These are phyloP conservation scores for Heterohyrax brucei DNA, from an alignment of 2,797 vertebrate species.

Conservation along the genomic window DNA sequence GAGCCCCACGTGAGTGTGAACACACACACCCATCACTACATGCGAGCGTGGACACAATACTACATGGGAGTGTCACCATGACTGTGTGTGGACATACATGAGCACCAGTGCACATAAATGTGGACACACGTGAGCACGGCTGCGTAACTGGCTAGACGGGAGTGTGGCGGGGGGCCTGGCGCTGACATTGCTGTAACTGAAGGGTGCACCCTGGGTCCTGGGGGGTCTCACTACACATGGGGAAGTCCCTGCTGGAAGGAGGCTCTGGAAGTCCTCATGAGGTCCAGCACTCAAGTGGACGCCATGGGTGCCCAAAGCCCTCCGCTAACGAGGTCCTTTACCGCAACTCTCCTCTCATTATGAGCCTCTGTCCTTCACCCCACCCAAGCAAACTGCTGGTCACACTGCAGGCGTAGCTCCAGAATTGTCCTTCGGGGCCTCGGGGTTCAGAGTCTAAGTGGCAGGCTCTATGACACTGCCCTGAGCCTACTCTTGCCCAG, in stretches of 20 bases:
- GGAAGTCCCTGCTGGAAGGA: not conserved
- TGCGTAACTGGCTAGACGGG: too few species aligned
- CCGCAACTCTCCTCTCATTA: rapidly evolving
- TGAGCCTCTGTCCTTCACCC: not conserved
- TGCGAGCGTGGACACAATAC: too few species aligned
- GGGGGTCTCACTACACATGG: not conserved
- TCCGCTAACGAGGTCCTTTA: rapidly evolving
- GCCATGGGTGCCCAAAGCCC: too few species aligned
- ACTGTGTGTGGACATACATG: too few species aligned
- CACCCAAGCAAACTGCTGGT: not conserved
- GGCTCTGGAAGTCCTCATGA: not conserved
- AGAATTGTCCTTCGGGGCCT: rapidly evolving
- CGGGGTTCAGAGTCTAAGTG: rapidly evolving
- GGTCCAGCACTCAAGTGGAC: not conserved
- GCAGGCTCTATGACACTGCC: not conserved
- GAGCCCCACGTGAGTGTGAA: too few species aligned
- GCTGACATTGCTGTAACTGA: not conserved
- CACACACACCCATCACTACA: too few species aligned
- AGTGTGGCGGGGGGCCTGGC: not conserved
- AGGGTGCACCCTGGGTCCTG: not conserved
- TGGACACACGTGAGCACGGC: too few species aligned
- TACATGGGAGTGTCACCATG: too few species aligned
- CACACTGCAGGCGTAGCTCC: not conserved
- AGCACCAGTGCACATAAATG: too few species aligned
- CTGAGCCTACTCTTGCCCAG: not conserved